phyloP scores from a whole-genome alignment of 1,140 invertebrate species.

The Gonatopus flavifemur region DNA sequence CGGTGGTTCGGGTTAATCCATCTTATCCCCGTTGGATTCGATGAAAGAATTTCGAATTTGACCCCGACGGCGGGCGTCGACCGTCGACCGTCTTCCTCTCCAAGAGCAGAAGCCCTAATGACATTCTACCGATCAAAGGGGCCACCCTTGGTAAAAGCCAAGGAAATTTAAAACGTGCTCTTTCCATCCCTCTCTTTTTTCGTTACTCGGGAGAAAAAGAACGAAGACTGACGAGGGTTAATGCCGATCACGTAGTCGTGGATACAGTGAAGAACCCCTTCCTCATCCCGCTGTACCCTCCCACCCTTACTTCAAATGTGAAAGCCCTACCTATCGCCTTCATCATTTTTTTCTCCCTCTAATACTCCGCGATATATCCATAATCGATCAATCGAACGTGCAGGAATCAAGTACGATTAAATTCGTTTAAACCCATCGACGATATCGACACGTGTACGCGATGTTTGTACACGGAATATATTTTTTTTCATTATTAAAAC shows the following conservation, averaged over 20 bases:
- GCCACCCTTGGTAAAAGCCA: conserved; percentile 42
- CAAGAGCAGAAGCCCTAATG: conserved; percentile 42
- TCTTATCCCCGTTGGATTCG: too few relatives aligned
- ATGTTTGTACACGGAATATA: too few relatives aligned
- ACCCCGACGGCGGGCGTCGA: neutral
- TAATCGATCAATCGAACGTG: conserved; percentile 28
- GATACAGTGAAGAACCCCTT: conserved; percentile 33
- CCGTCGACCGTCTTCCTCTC: neutral
- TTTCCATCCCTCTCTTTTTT: conserved; percentile 43
- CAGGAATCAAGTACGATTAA: conserved; percentile 12
- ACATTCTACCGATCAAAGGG: conserved; percentile 46
- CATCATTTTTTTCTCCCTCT: conserved; percentile 34
- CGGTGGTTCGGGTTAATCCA: too few relatives aligned
- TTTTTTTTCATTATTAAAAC: too few relatives aligned
- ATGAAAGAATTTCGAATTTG: conserved; percentile 4
- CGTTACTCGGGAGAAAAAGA: conserved; percentile 28
- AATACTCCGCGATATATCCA: conserved; percentile 17
- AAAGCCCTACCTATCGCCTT: conserved; percentile 22
- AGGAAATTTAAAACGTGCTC: conserved; percentile 53
- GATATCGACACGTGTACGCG: neutral
- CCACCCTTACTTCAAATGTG: conserved; percentile 10
- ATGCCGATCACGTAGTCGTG: conserved; percentile 48
- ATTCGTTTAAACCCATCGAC: neutral
- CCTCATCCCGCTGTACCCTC: neutral
- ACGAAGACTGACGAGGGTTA: conserved; percentile 44